These are phyloP conservation scores for Parnassius orleans DNA, from an alignment of 2,888 invertebrate species.

Conservation along the genomic window DNA sequence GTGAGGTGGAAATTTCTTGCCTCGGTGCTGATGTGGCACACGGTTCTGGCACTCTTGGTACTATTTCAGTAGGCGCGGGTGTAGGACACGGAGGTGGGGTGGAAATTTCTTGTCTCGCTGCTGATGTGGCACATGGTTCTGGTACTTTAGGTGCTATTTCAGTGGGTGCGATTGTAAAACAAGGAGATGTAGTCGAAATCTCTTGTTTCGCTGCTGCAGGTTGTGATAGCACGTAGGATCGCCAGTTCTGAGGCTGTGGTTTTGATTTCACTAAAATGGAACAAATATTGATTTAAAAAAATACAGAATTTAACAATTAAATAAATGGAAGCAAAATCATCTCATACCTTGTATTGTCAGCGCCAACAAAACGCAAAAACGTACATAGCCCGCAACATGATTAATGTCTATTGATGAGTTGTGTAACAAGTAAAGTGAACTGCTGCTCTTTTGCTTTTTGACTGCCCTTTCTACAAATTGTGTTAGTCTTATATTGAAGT, in stretches of 20 bases:
- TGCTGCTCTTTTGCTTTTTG: neutral
- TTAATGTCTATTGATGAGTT: neutral
- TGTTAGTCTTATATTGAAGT: no score
- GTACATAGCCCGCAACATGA: neutral
- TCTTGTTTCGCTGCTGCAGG: no score
- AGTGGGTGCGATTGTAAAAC: no score
- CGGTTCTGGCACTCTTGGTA: neutral
- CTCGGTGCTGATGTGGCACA: neutral
- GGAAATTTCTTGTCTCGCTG: no score
- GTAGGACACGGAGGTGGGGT: neutral
- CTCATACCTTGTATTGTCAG: slow-evolving; percentile 1
- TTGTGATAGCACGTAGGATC: no score
- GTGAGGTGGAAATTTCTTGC: neutral
- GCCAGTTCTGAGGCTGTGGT: neutral
- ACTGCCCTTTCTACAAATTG: no score
- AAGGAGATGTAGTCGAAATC: no score
- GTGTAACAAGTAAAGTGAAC: neutral
- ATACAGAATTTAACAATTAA: neutral
- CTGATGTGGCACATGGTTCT: no score
- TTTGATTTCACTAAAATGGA: neutral
- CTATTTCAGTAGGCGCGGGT: neutral
- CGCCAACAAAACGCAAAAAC: slow-evolving; percentile 4
- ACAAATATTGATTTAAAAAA: no score
- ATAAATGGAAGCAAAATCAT: neutral
- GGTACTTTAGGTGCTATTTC: no score